phyloP scores from a whole-genome alignment of 2,888 invertebrate species.

The Apodemia zela region DNA sequence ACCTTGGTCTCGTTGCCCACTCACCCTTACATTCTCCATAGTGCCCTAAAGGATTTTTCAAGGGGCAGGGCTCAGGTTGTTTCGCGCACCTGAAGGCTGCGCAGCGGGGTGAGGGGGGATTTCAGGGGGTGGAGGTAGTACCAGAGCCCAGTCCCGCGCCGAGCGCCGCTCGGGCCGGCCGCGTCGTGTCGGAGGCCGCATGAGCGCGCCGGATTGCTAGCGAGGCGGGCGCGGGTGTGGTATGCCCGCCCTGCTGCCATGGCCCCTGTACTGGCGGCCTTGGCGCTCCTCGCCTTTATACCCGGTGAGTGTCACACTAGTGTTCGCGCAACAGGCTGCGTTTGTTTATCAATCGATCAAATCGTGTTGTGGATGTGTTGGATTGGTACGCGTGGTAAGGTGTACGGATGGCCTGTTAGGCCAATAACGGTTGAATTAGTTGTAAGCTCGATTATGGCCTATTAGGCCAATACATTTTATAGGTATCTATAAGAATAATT shows the following conservation, averaged over 20 bases:
- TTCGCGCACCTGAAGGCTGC: slow-evolving; percentile 56
- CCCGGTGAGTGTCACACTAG: slow-evolving; percentile 63
- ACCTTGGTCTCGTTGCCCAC: slow-evolving; percentile 59
- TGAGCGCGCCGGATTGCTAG: slow-evolving; percentile 75
- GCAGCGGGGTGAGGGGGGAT: slow-evolving; percentile 40
- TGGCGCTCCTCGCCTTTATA: slow-evolving; percentile 71
- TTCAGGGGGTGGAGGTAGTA: slow-evolving; percentile 37
- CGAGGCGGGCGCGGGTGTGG: slow-evolving; percentile 77
- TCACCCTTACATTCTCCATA: slow-evolving; percentile 30
- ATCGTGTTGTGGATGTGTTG: slow-evolving; percentile 67
- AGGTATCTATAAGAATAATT: too few relatives aligned
- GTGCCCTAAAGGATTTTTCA: slow-evolving; percentile 37
- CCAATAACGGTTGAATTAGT: not conserved
- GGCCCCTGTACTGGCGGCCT: slow-evolving; percentile 69
- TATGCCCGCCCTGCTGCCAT: slow-evolving; percentile 77
- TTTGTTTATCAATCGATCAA: slow-evolving; percentile 40
- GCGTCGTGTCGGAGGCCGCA: slow-evolving; percentile 55
- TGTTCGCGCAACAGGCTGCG: slow-evolving; percentile 59
- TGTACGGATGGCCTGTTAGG: not conserved
- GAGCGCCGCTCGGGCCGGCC: slow-evolving; percentile 69
- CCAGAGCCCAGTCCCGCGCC: slow-evolving; percentile 68
- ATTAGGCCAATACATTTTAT: not conserved
- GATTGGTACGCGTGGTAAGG: slow-evolving; percentile 27
- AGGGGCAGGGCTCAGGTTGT: slow-evolving; percentile 45
- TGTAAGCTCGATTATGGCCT: not conserved